Percentiles rank a stretch among this genome's conserved stretches.
These are phyloP conservation scores for Bombus difficillimus DNA, from an alignment of 1,140 invertebrate species.

Conservation along the genomic window DNA sequence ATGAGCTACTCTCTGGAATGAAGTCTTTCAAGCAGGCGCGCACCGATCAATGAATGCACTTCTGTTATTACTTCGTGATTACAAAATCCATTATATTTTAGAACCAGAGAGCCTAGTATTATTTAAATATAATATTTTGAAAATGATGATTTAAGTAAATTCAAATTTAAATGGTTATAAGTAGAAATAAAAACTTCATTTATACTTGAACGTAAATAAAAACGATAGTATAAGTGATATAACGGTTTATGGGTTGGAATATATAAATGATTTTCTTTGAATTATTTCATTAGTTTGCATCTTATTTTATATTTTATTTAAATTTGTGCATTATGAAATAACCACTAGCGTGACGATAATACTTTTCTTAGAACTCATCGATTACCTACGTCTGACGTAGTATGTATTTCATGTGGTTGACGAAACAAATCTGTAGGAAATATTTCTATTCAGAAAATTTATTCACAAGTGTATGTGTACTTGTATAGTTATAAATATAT, in stretches of 20 bases:
- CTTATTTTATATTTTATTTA: background rate
- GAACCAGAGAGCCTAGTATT: background rate
- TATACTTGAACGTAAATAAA: no score
- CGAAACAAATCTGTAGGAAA: background rate
- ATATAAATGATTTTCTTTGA: no score
- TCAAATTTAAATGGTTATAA: no score
- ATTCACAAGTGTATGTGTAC: no score
- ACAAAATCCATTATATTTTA: slow-evolving; percentile 3
- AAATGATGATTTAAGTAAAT: no score
- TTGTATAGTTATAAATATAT: background rate
- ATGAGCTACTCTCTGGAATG: background rate
- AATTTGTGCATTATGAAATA: background rate
- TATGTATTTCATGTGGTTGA: background rate
- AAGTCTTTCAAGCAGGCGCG: background rate
- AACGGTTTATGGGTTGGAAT: no score
- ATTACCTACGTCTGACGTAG: background rate
- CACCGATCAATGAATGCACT: background rate
- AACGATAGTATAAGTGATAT: no score
- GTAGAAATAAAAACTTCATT: no score
- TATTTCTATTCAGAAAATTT: background rate
- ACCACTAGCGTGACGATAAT: background rate
- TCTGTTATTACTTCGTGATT: background rate
- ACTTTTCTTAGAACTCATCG: background rate
- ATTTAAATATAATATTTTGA: no score
- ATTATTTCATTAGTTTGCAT: no score